phyloP scores from a whole-genome alignment of 2,113 vertebrate species.

The Sprattus sprattus region DNA sequence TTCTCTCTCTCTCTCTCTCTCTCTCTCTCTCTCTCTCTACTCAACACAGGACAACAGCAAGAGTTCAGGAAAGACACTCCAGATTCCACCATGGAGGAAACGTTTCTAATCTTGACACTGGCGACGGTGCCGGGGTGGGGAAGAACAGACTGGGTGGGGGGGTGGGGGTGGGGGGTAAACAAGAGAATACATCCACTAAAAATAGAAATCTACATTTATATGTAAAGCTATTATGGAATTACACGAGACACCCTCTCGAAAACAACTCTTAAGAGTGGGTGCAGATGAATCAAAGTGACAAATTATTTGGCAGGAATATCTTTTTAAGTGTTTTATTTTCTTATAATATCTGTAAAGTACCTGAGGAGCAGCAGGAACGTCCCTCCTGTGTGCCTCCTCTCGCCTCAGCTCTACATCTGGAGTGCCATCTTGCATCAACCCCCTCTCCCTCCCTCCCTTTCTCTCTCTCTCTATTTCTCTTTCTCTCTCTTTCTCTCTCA shows the following conservation, averaged over 20 bases:
- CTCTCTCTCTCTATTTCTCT: background rate
- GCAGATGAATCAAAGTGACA: conserved; percentile 56
- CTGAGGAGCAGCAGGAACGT: background rate
- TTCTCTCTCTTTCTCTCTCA: background rate
- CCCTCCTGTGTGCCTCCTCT: background rate
- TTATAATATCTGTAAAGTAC: conserved; percentile 21
- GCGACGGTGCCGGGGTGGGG: conserved; percentile 23
- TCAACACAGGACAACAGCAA: conserved; percentile 15
- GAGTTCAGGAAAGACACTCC: conserved; percentile 1
- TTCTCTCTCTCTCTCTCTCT: background rate
- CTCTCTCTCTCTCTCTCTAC: background rate
- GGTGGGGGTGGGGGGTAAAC: conserved; percentile 28
- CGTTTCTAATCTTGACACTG: background rate
- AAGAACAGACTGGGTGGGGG: no score
- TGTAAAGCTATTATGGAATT: conserved; percentile 60
- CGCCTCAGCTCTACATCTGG: background rate
- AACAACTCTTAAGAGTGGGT: conserved; percentile 44
- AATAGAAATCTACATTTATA: conserved; percentile 47
- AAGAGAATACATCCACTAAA: conserved; percentile 39
- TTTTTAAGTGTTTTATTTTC: conserved; percentile 19
- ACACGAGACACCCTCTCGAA: conserved; percentile 33
- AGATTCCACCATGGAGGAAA: background rate
- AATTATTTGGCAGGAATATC: conserved; percentile 64
- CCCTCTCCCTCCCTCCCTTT: background rate
- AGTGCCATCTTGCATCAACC: conserved; percentile 15